Conservation (phyloP, 1,140 invertebrate species). For the Scaptomyza hsui region DNA sequence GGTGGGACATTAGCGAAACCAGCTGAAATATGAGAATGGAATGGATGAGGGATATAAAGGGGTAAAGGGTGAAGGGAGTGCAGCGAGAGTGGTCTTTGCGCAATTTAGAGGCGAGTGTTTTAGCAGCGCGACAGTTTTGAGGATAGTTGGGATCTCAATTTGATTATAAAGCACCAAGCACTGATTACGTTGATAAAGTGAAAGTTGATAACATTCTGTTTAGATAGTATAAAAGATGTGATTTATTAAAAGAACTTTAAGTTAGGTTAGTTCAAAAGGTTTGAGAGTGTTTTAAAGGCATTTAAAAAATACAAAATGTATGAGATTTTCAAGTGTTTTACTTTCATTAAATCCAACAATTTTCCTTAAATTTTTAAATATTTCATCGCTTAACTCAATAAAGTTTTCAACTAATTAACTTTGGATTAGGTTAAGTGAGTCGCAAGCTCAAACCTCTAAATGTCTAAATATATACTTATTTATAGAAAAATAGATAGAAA, state of each 20-base stretch:
- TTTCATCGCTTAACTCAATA: background rate
- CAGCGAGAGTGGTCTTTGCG: background rate
- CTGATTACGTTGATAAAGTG: background rate
- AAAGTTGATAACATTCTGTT: background rate
- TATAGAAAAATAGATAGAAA: background rate
- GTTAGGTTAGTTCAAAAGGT: no score
- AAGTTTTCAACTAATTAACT: constrained; percentile 11
- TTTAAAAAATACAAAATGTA: no score
- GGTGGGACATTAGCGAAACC: constrained; percentile 68
- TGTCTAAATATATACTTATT: no score
- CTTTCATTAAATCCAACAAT: no score
- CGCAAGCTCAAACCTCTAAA: no score
- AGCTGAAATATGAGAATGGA: constrained; percentile 71
- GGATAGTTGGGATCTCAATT: constrained; percentile 28
- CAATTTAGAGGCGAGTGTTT: constrained; percentile 24
- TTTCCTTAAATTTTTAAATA: constrained; percentile 6
- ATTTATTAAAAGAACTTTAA: no score
- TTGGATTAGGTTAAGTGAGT: background rate
- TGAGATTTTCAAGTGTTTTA: no score
- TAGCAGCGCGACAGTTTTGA: background rate
- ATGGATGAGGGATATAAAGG: constrained; percentile 16
- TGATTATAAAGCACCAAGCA: constrained; percentile 1
- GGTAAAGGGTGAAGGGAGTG: background rate
- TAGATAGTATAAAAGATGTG: no score
- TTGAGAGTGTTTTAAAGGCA: no score